Evolutionary conservation across 2,797 vertebrate species (phyloP).

Genomic region (Macrochelys suwanniensis): DNA sequence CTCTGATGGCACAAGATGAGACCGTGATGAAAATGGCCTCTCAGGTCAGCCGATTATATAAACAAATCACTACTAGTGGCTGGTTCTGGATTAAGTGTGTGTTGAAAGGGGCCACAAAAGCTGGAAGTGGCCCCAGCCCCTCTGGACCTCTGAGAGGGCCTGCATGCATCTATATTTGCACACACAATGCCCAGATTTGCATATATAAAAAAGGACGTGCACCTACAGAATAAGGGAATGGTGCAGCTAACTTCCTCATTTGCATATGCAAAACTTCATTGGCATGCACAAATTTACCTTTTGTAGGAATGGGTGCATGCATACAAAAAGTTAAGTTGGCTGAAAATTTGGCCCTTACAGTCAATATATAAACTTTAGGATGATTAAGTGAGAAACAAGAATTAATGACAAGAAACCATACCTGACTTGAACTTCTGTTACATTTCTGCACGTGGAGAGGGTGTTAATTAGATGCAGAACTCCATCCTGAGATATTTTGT

Average conservation of each 20-base stretch:
- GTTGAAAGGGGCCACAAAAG: background rate
- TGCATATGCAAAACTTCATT: background rate
- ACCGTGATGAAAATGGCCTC: too few species aligned
- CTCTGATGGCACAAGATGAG: too few species aligned
- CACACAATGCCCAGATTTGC: background rate
- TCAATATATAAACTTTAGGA: background rate
- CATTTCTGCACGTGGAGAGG: slow-evolving; percentile 73
- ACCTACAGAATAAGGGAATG: background rate
- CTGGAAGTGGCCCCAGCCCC: too few species aligned
- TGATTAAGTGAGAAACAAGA: background rate
- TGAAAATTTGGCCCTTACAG: rapidly evolving
- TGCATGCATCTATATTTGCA: background rate
- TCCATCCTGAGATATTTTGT: slow-evolving; percentile 84
- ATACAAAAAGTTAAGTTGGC: background rate
- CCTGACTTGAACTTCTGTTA: slow-evolving; percentile 83
- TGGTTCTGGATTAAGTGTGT: too few species aligned
- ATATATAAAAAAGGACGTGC: background rate
- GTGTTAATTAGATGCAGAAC: slow-evolving; percentile 79
- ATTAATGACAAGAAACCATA: slow-evolving; percentile 58
- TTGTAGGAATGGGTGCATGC: background rate
- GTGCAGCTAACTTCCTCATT: background rate
- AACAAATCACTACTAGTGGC: too few species aligned
- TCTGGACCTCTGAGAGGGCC: too few species aligned
- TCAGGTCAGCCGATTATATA: too few species aligned
- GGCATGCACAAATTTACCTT: background rate